Evolutionary conservation across 2,888 invertebrate species (phyloP), one percentile per base, ranked within the genome.

Genomic region (Cabera pusaria): DNA sequence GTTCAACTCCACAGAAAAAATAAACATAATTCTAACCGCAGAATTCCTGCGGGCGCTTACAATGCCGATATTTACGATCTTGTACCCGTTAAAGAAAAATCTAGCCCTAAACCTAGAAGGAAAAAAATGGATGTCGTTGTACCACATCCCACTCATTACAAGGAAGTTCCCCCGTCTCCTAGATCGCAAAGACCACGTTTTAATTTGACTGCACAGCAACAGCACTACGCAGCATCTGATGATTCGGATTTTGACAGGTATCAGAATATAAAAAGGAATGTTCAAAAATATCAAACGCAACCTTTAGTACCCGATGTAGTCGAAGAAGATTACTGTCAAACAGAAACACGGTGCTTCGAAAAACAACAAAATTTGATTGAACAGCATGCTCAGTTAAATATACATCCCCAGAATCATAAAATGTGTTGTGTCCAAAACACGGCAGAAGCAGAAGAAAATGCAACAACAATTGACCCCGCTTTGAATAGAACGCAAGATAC

Each of bases 121-220:
- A 86, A 82, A 51, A 73, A 75, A 53, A 44, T 49, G 4, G 72
- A 72, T 35, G 69, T 78, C 11, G 64, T 67, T 45, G 44, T 63
- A 17, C 52, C 54, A 12, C 44, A 56, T 6, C 59, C 68, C 43
- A 53, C 65, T 12, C 63, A 69, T 40, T 72, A 70, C 27, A 81
- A 54, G 38, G 85, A 85, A 65, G 80, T 86, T 3, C 84, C 76
- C 6, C 86, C 86, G 1, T 86, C 86, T 0, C 86, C 87, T 1
- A 66, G 71, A 52, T 75, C 81, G 1, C 68, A 66, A 2, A 66
- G 82, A 49, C 87, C 87, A 1, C 68, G 67, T 6, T 56, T 86
- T 1, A 87, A 86, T 52, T 65, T 87, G 14, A 73, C 71, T 54
- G 70, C 77, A n/a, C n/a, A n/a, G 8, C 83, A 81, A 46, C 65